These are phyloP conservation scores for Aegotheles bennettii DNA, from an alignment of 2,113 vertebrate species.

Conservation along the genomic window DNA sequence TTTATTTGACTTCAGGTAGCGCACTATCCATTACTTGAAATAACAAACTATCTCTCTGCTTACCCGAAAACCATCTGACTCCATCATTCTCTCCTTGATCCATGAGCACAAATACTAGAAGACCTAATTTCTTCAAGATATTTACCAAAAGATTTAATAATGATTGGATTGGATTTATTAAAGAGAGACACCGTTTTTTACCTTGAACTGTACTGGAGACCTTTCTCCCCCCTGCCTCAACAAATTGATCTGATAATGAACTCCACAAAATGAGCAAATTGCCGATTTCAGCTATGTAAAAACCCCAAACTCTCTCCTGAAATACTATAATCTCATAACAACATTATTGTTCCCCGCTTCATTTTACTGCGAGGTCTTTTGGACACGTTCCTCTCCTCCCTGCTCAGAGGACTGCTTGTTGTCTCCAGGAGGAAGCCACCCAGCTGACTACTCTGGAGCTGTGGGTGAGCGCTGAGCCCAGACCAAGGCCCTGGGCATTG, in stretches of 20 bases:
- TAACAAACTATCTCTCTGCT: neutral
- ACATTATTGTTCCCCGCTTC: neutral
- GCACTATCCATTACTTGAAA: neutral
- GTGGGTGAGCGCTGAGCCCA: too few relatives aligned
- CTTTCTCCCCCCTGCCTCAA: neutral
- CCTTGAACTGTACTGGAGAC: neutral
- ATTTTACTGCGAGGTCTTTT: neutral
- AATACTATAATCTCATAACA: slow-evolving; percentile 11
- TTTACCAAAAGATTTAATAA: slow-evolving; percentile 49
- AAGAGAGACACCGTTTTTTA: neutral
- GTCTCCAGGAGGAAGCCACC: neutral
- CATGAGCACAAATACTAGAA: neutral
- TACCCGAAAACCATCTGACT: neutral
- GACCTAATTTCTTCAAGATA: slow-evolving; percentile 24
- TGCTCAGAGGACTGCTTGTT: fast-evolving
- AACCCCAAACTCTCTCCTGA: neutral
- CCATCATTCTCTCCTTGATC: neutral
- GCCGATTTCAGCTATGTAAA: neutral
- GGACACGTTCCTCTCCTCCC: neutral
- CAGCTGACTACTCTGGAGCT: too few relatives aligned
- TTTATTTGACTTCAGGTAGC: neutral
- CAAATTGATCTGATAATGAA: neutral
- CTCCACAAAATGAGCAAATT: neutral
- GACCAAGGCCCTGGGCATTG: fast-evolving
- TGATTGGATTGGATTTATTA: slow-evolving; percentile 46